Conservation (phyloP, 2,113 vertebrate species). For the Alethe castanea region DNA sequence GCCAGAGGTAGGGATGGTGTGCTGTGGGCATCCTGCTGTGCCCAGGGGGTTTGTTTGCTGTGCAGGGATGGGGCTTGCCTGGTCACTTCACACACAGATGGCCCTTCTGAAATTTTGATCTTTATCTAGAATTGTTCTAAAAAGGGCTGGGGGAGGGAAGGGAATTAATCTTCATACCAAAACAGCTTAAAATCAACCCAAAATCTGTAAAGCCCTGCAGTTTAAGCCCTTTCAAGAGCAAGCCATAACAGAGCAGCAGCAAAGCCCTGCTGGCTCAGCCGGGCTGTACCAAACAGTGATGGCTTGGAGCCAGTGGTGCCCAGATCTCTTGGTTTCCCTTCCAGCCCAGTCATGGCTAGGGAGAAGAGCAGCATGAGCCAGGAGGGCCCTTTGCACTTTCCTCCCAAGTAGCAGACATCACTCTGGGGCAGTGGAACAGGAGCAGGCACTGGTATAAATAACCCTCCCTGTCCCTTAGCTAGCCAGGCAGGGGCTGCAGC, state of each 20-base stretch:
- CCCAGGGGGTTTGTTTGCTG: fast-evolving
- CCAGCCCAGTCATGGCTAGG: background rate
- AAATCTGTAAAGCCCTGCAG: conserved; percentile 6
- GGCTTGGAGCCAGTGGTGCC: fast-evolving
- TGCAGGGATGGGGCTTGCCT: fast-evolving
- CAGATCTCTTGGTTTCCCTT: background rate
- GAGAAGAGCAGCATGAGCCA: background rate
- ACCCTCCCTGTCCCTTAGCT: background rate
- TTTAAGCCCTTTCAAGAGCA: conserved; percentile 3
- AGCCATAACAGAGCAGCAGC: background rate
- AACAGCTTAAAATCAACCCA: conserved; percentile 4
- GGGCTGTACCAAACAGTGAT: background rate
- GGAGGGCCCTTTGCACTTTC: background rate
- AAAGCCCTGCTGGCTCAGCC: fast-evolving
- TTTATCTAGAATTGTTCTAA: background rate
- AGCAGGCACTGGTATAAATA: conserved; percentile 17
- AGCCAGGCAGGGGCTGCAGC: background rate
- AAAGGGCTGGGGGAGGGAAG: background rate
- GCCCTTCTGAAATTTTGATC: background rate
- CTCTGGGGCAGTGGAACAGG: background rate
- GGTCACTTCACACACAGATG: background rate
- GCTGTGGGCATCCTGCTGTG: fast-evolving
- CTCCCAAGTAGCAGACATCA: background rate
- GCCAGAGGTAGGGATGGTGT: background rate
- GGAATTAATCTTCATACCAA: conserved; percentile 1